Evolutionary conservation across 2,113 vertebrate genomes (phyloP), one percentile per base, ranked within the genome.

Genomic region (Psephotus haematonotus): DNA sequence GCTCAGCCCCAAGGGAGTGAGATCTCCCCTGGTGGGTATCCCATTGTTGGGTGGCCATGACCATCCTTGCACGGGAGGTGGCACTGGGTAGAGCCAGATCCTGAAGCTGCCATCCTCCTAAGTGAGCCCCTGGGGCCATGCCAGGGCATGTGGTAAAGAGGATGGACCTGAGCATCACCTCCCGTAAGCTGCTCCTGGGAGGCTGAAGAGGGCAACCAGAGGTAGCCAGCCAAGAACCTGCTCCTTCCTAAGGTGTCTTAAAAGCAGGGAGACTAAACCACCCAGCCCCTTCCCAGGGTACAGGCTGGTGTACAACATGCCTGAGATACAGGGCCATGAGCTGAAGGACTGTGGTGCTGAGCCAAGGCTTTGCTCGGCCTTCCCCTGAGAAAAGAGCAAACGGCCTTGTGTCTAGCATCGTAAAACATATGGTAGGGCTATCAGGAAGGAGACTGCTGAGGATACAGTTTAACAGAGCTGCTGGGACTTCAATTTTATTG

Each of bases 391-490:
- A 92, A 96, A 93, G 62, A 86, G 81, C 62, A 74, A 95, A 86
- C 13, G 12, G 76, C 23, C 39, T 92, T 49, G 41, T 81, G 93
- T 95, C 97, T 91, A 96, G 83, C 62, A 81, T 96, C 10, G 22
- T 94, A 95, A 98, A 98, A 98, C 97, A 98, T 98, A 97, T 98
- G 98, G 97, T 96, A 95, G 92, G 92, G 69, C 96, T 92, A 97
- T 98, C 96, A 97, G 43, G 78, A 97, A 79, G 60, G 93, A 96
- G 96, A 93, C 87, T 86, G 96, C 60, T 91, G 96, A 97, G 92
- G 92, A 96, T 97, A 96, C 67, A 93, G 91, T 97, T 98, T 98
- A 98, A 98, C 95, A 97, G 97, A 97, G 89, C 96, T 98, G 97
- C 96, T 97, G 96, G 94, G 97, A 96, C 85, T 85, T 68, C 94